Conservation (phyloP, 2,113 vertebrate species). For the Bos javanicus region DNA sequence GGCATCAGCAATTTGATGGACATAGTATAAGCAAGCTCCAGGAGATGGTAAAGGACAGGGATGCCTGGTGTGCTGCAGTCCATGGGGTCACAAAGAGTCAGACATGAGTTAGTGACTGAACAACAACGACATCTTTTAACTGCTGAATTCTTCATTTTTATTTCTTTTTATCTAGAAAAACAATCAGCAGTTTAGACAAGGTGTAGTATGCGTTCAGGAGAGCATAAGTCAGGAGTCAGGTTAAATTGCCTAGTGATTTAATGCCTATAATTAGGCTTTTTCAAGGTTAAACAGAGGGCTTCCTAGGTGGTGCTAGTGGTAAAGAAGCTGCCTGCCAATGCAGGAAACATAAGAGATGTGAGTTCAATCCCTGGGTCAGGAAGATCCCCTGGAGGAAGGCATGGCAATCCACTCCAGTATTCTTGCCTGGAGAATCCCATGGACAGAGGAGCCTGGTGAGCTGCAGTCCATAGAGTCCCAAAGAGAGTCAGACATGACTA, state of each 20-base stretch:
- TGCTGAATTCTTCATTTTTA: neutral
- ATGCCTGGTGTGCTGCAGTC: neutral
- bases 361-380: accelerated
- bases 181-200: neutral
- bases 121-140: neutral
- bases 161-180: neutral
- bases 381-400: neutral
- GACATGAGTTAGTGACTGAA: neutral
- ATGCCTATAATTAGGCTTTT: neutral
- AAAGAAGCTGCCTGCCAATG: neutral
- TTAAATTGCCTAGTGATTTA: neutral
- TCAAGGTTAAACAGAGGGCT: neutral
- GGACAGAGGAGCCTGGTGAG: neutral
- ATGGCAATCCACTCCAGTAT: neutral
- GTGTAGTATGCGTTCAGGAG: neutral
- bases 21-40: neutral
- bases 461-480: neutral
- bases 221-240: neutral
- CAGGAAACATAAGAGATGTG: neutral
- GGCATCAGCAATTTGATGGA: accelerated
- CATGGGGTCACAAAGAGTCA: neutral
- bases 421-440: neutral
- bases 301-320: neutral
- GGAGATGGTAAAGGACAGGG: neutral
- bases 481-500: neutral